Base-by-base conservation (phyloP, 2,113 vertebrate genomes). In the Pelodiscus sinensis region DNA sequence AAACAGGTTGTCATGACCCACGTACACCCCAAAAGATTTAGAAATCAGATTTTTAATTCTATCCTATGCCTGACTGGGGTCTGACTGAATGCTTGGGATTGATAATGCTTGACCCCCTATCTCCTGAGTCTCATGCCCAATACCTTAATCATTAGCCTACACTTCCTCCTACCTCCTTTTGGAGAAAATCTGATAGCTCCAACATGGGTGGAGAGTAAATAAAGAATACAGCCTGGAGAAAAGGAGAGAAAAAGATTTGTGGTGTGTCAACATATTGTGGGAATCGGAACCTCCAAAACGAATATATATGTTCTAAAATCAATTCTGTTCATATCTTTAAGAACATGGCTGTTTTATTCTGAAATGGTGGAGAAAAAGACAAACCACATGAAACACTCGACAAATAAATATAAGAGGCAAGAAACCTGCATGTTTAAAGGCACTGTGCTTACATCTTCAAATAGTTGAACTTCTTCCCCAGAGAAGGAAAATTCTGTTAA, bases 151-250 rank as follows among this genome's bases (percentile, higher is more conserved):
- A 18, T 68, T 68, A 18, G 31, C 62, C 31, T 15, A 50, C 60
- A 57, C 2, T 27, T 54, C 6, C 19, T 82, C 73, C 58, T 9
- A 4, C 58, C 77, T 44, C 79, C 85, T n/a, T 57, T 75, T 9
- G 55, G 79, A 51, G 31, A 24, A 65, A 65, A 55, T 8, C 16
- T 54, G 82, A 44, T 38, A 21, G 71, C 82, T 50, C 50, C 35
- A 68, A 9, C 0, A 1, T 21, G 24, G 60, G 13, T 51, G 19
- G 55, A 21, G 35, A 85, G 44, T 51, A 75, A 58, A 57, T 0
- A 3, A 56, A 12, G 62, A 27, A 68, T 16, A 18, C 4, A 4
- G 62, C 35, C 60, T 65, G 31, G 21, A 8, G 58, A 38, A 71
- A 85, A 65, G 35, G 29, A 35, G 62, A 18, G 62, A 82, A 85